Conservation (phyloP, 2,888 invertebrate genomes). For the Camptogramma bilineatum region DNA sequence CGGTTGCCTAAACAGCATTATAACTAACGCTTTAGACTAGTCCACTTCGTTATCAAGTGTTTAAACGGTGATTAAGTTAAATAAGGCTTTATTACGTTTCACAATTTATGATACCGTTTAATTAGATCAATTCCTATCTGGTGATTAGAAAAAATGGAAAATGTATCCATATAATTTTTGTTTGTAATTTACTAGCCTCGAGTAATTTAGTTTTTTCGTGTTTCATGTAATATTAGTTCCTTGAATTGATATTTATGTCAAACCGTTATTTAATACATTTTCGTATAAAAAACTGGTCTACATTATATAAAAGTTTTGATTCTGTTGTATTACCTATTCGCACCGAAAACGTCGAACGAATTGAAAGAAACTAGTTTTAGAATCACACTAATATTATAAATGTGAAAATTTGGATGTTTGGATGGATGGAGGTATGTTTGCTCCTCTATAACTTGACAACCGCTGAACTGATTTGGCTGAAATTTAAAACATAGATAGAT, state of each 20-base stretch:
- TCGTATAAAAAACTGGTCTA: background rate
- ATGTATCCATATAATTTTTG: background rate
- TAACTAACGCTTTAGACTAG: slow-evolving; percentile 8
- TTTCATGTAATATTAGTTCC: background rate
- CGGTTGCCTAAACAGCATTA: slow-evolving; percentile 5
- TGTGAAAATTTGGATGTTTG: too few relatives aligned
- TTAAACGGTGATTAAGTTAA: slow-evolving; percentile 19
- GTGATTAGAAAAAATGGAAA: background rate
- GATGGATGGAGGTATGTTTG: too few relatives aligned
- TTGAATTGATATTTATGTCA: background rate
- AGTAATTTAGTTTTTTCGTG: background rate
- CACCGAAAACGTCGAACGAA: too few relatives aligned
- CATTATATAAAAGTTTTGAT: too few relatives aligned
- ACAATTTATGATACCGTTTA: slow-evolving; percentile 18
- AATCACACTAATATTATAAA: too few relatives aligned
- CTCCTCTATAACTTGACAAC: too few relatives aligned
- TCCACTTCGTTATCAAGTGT: slow-evolving; percentile 23
- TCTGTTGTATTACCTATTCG: too few relatives aligned
- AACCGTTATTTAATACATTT: background rate
- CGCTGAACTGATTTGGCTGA: too few relatives aligned
- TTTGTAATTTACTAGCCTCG: background rate
- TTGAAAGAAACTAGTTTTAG: too few relatives aligned
- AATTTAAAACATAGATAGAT: too few relatives aligned
- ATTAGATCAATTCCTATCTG: slow-evolving; percentile 21
- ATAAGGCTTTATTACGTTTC: slow-evolving; percentile 24